Percentiles rank a stretch among this genome's conserved stretches.
Evolutionary conservation across 2,888 invertebrate genomes (phyloP).

Genomic region (Leucophenga maculata): DNA sequence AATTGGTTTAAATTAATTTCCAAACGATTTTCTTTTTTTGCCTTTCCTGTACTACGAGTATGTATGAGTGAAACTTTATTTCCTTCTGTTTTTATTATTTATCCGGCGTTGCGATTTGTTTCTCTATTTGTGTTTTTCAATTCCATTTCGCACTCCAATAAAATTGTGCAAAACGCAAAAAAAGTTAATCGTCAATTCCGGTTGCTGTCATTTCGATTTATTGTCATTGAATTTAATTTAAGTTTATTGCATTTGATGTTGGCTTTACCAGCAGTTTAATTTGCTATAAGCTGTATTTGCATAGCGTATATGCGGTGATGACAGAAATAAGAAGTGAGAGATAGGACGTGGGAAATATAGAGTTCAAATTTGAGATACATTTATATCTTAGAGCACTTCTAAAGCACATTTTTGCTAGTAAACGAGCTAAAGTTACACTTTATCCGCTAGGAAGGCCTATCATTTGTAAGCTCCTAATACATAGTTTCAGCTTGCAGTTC

Average conservation of each 20-base stretch:
- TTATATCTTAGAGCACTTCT: no score
- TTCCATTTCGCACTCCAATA: constrained; percentile 24
- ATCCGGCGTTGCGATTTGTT: background rate
- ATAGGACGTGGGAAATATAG: no score
- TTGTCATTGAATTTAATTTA: constrained; percentile 23
- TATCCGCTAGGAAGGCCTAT: no score
- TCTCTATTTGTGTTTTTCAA: constrained; percentile 20
- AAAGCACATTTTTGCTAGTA: no score
- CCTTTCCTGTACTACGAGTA: background rate
- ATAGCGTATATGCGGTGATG: no score
- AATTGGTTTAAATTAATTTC: constrained; percentile 11
- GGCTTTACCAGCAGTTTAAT: background rate
- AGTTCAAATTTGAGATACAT: no score
- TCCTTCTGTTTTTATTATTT: constrained; percentile 38
- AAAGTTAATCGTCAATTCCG: constrained; percentile 53
- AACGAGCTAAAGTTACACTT: no score
- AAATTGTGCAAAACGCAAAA: constrained; percentile 36
- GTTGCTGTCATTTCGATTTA: constrained; percentile 43
- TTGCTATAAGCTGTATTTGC: no score
- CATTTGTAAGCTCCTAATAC: no score
- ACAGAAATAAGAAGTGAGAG: no score
- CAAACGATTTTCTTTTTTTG: no score
- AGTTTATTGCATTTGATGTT: background rate
- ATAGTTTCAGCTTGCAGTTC: no score
- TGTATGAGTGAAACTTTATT: constrained; percentile 50